Base-by-base conservation (phyloP, 1,140 invertebrate genomes). In the Drosophila kanapiae region DNA sequence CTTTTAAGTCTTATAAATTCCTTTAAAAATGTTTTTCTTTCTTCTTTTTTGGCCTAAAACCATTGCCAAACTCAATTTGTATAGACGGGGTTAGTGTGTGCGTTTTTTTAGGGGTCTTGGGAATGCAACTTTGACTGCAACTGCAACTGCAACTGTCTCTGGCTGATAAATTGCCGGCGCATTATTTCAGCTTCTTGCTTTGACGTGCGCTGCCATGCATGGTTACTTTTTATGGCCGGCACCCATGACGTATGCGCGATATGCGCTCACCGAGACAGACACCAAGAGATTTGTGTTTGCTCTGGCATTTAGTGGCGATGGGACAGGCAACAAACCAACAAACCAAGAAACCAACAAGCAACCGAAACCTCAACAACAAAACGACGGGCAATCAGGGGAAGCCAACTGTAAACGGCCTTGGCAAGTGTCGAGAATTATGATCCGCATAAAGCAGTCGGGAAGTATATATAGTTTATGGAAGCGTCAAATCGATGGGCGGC, bases 231-330 rank as follows among this genome's bases (percentile, higher is more conserved):
- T 78, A 82, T 86, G 70, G 58, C 48, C 61, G 82, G 61, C 64
- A 78, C 40, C 64, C 75, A 78, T 85, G 78, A 85, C 82, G 82
- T 82, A 85, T 86, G 65, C 78, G 82, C 64, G 79, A 86, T 85
- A 79, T 68, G 68, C 54, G 45, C 60, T 51, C 29, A 42, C 37
- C 56, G 53, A 45, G 33, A 37, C 38, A 51, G 23, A 23, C 23
- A 23, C 23, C 23, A 51, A 51, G 18, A 33, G 18, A 53, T 54
- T 40, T 45, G n/a, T 78, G 67, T 71, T 72, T 74, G 38, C 43
- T 60, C 27, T 60, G 33, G 60, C 58, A 69, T 48, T 72, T 65
- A 48, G 75, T 37, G 43, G 18, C n/a, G n/a, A n/a, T n/a, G n/a
- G n/a, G n/a, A n/a, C n/a, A n/a, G n/a, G n/a, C n/a, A n/a, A n/a